Evolutionary conservation across 1,140 invertebrate genomes (phyloP), one percentile per base, ranked within the genome.

Genomic region (Parapsyche elsis): DNA sequence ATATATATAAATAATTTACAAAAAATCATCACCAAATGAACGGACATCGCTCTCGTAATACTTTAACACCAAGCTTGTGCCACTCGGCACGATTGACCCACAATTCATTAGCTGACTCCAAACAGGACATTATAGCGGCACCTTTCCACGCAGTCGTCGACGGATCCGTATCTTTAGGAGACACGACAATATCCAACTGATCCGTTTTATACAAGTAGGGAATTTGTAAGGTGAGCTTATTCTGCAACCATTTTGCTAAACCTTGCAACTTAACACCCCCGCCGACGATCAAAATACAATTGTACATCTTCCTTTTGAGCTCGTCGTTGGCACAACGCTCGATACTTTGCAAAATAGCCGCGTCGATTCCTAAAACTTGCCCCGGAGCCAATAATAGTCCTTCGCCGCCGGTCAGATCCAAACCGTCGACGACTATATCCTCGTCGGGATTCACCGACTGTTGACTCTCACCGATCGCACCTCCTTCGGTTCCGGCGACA

Each of bases 271-370:
- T 97, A 84, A 96, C 94, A 16, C 95, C 95, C 16, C 96, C 96
- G 21, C 97, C 97, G 38, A 98, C 95, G 0, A 99, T 91, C 10
- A 99, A 88, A 81, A 99, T 95, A 85, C 94, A 96, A 75, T 94
- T 95, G 84, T 97, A 98, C 96, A 99, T 97, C 89, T 97, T 96
- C 21, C 95, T 90, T 88, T 97, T 98, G 46, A 98, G 88, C 83
- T 99, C 97, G 80, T 98, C 97, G 24, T 90, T 93, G 4, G 92
- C 92, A 89, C 96, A 98, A 84, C 94, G 92, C 83, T 98, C 96
- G 80, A 99, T 98, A 84, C 96, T 96, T 85, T 96, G 94, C 14
- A 98, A 87, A 81, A 98, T 94, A 0, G 96, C 96, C 84, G 96
- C 94, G 88, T 98, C 97, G 23, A 99, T 86, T 1, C 95, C 94